A percentile compares a stretch with the other conserved stretches of the same genome.
Evolutionary conservation across 1,140 invertebrate genomes (phyloP).

Genomic region (Heliconius hermathena): DNA sequence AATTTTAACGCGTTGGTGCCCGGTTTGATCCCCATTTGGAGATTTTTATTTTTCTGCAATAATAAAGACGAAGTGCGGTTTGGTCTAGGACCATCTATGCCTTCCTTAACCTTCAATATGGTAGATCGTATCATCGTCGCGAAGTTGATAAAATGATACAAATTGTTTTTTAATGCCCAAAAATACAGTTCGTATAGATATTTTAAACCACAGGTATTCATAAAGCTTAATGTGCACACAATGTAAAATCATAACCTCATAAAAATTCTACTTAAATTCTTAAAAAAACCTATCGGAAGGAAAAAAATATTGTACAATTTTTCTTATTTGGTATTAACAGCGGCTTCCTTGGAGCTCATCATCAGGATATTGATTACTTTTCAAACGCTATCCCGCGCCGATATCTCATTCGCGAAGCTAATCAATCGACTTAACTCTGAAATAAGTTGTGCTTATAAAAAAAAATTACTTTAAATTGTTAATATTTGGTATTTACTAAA

Average conservation of each 20-base stretch:
- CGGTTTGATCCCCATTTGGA: too few species aligned
- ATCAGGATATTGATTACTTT: conserved; percentile 52
- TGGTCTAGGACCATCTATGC: too few species aligned
- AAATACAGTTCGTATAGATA: too few species aligned
- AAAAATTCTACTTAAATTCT: not conserved
- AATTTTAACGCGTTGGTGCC: too few species aligned
- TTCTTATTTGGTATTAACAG: not conserved
- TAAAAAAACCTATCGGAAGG: not conserved
- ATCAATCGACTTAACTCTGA: conserved; percentile 46
- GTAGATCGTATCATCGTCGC: too few species aligned
- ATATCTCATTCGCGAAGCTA: conserved; percentile 43
- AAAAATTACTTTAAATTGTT: conserved; percentile 12
- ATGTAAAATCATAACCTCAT: not conserved
- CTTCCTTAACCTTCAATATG: too few species aligned
- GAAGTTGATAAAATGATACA: too few species aligned
- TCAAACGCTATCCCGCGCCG: conserved; percentile 44
- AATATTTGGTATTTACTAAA: not conserved
- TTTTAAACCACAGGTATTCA: too few species aligned
- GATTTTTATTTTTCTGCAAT: too few species aligned
- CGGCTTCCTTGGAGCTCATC: conserved; percentile 24
- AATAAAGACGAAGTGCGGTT: too few species aligned
- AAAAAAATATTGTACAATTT: conserved; percentile 10
- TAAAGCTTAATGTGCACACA: too few species aligned
- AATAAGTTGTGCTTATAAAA: conserved; percentile 39
- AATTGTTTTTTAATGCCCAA: too few species aligned